Evolutionary conservation across 2,888 invertebrate genomes (phyloP).

Genomic region (Drosophila hamatofila): DNA sequence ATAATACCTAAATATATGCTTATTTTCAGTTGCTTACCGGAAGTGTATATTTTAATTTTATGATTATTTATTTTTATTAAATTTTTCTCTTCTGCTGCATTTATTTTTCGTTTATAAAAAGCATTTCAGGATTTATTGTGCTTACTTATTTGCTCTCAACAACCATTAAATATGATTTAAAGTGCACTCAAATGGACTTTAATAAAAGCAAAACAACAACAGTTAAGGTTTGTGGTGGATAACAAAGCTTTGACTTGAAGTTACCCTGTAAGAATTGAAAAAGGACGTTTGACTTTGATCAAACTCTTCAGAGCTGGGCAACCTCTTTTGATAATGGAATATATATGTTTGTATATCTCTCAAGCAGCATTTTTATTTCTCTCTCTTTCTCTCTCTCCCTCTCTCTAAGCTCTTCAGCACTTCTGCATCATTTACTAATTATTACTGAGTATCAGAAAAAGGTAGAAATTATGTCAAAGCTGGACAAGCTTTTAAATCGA

Average conservation of each 20-base stretch:
- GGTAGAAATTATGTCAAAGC: not conserved
- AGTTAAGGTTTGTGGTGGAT: not conserved
- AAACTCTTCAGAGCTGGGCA: not conserved
- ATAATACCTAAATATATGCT: slow-evolving; percentile 11
- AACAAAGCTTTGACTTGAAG: not conserved
- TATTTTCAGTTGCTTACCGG: slow-evolving; percentile 39
- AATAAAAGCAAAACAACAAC: slow-evolving; percentile 8
- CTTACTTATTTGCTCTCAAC: slow-evolving; percentile 33
- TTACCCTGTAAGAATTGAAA: not conserved
- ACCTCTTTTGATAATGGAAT: not conserved
- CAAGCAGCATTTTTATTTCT: no score
- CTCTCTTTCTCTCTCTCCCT: not conserved
- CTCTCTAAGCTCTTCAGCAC: no score
- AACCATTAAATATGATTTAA: slow-evolving; percentile 65
- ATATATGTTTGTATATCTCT: not conserved
- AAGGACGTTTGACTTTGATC: no score
- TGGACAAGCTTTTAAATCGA: slow-evolving; percentile 56
- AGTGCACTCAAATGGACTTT: slow-evolving; percentile 37
- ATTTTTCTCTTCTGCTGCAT: slow-evolving; percentile 20
- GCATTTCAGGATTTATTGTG: slow-evolving; percentile 48
- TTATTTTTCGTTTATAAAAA: slow-evolving; percentile 43
- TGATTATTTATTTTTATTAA: slow-evolving; percentile 14
- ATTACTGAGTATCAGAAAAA: slow-evolving; percentile 12
- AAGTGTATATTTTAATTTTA: slow-evolving; percentile 2
- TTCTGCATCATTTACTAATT: not conserved